Evolutionary conservation across 2,888 invertebrate species (phyloP), one percentile per base, ranked within the genome.

Genomic region (Lottia gigantea): DNA sequence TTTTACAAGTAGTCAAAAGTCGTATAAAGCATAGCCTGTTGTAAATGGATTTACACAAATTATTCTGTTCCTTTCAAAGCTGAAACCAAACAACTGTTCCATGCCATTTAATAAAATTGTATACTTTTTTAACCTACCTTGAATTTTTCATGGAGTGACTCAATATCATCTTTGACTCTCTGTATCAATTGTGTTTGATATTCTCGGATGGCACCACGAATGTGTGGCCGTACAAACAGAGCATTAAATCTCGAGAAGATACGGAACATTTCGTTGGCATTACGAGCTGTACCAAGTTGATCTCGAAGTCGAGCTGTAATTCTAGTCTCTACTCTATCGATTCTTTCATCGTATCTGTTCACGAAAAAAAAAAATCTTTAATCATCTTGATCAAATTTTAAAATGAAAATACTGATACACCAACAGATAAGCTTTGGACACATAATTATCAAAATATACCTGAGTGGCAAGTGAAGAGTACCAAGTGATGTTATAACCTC

Each of bases 211-310:
- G 99, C 99, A 64, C 99, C 98, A 68, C 98, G 93, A 87, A 99
- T 99, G 89, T 99, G 98, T 2, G 98, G 98, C 12, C 99, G 93
- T 14, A 99, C 97, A 90, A 99, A 99, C 67, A 99, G 91, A 0
- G 98, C 98, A 90, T 99, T 99, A 91, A 98, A 99, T 23, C 98
- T 93, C 0, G 97, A 97, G 90, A 92, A 92, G 83, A 99, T 99
- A 71, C 97, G 92, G 91, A 99, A 99, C 99, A 99, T 99, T 80
- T 99, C 99, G 88, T 98, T 98, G 25, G 99, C 99, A 90, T 98
- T 98, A 90, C 97, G 97, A 0, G 99, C 98, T 0, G 97, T 97
- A 67, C 98, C 98, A 49, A 99, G 91, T 88, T 99, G 98, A 90
- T 99, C 98, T 72, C 98, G 92, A 7, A 99, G 92, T 87, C 97